phyloP scores from a whole-genome alignment of 2,888 invertebrate genomes.

The Stratiomys singularior region DNA sequence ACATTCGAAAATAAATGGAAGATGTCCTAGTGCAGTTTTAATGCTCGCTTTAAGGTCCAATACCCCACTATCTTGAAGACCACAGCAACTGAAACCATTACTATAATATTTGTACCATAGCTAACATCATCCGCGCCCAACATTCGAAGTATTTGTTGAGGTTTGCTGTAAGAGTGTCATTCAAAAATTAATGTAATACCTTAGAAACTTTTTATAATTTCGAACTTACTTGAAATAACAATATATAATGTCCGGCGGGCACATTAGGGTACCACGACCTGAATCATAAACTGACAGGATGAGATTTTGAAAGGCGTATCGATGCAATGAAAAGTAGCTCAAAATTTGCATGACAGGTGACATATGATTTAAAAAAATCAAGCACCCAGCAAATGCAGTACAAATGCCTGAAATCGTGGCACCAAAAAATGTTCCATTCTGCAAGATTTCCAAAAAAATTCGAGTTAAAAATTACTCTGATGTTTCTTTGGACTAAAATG shows the following conservation, averaged over 20 bases:
- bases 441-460: slow-evolving; percentile 50
- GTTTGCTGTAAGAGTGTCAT: slow-evolving; percentile 70
- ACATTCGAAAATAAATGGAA: no score
- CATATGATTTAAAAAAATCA: slow-evolving; percentile 87
- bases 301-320: slow-evolving; percentile 83
- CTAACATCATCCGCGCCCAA: slow-evolving; percentile 72
- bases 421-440: slow-evolving; percentile 95
- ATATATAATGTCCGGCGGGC: slow-evolving; percentile 74
- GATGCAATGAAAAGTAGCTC: slow-evolving; percentile 82
- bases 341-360: slow-evolving; percentile 75
- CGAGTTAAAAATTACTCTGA: no score
- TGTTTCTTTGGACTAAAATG: no score
- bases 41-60: slow-evolving; percentile 72
- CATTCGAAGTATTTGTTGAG: slow-evolving; percentile 75
- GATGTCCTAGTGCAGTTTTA: slow-evolving; percentile 55
- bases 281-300: slow-evolving; percentile 82
- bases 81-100: slow-evolving; percentile 73
- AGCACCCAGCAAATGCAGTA: slow-evolving; percentile 85
- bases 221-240: slow-evolving; percentile 74
- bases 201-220: neutral
- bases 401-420: slow-evolving; percentile 82
- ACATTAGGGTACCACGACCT: slow-evolving; percentile 75
- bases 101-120: slow-evolving; percentile 77
- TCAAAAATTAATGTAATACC: neutral
- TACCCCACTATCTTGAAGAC: slow-evolving; percentile 74